Conservation (phyloP, 2,797 vertebrate species). For the Onychomys leucogaster region DNA sequence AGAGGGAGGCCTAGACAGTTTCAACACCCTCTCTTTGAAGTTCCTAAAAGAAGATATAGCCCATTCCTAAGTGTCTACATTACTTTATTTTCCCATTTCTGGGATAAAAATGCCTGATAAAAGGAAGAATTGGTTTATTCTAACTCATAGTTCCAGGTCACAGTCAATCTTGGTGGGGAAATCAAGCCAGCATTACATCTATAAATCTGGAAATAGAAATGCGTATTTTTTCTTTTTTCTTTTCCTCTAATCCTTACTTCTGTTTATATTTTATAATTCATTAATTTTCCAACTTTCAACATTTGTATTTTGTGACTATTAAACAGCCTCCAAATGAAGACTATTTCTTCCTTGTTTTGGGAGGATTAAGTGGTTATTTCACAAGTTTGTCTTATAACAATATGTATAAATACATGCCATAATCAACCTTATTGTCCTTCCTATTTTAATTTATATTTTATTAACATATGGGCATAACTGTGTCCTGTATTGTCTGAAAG, state of each 20-base stretch:
- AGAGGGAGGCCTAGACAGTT: background rate
- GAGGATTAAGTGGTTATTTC: slow-evolving; percentile 70
- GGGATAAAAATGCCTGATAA: background rate
- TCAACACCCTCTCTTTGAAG: background rate
- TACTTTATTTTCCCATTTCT: background rate
- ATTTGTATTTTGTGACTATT: slow-evolving; percentile 31
- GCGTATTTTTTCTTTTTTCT: too few species aligned
- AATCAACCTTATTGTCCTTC: background rate
- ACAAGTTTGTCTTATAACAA: slow-evolving; percentile 62
- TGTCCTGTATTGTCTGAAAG: background rate
- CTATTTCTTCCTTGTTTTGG: background rate
- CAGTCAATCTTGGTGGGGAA: background rate
- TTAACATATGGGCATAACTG: background rate
- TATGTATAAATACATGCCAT: slow-evolving; percentile 28
- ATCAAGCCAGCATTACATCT: background rate
- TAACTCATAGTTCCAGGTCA: background rate
- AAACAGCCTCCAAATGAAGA: slow-evolving; percentile 51
- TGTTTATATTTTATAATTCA: too few species aligned
- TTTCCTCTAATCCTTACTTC: too few species aligned
- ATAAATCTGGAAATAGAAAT: slow-evolving; percentile 47
- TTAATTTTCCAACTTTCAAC: slow-evolving; percentile 38
- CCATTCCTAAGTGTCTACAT: background rate
- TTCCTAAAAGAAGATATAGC: background rate
- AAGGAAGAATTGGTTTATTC: background rate
- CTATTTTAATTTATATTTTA: slow-evolving; percentile 35